These are phyloP conservation scores for Schizaphis graminum DNA, from an alignment of 2,888 invertebrate species.

Conservation along the genomic window DNA sequence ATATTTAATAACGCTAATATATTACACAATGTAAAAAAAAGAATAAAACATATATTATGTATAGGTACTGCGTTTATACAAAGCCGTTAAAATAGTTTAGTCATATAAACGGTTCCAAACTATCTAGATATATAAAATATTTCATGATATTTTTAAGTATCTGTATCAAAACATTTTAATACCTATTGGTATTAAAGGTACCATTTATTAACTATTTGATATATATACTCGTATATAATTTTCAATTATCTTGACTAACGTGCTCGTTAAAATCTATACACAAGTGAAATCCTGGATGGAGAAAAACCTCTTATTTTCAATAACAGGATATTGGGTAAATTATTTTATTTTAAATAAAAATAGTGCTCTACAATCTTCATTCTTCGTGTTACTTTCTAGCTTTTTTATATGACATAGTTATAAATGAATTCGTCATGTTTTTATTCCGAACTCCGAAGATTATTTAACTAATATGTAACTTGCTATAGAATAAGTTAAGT, in stretches of 20 bases:
- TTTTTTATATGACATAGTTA: background rate
- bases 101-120: background rate
- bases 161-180: too few species aligned
- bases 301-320: background rate
- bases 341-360: background rate
- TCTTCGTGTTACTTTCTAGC: background rate
- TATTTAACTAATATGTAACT: background rate
- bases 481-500: background rate
- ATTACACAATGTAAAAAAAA: too few species aligned
- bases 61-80: background rate
- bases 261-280: background rate
- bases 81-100: background rate
- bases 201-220: background rate
- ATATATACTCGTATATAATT: background rate
- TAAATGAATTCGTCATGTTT: background rate
- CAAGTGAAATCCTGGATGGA: background rate
- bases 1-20: background rate
- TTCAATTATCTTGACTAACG: background rate
- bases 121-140: background rate
- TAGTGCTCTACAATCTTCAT: background rate
- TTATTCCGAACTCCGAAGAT: background rate
- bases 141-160: too few species aligned
- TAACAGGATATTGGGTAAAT: background rate
- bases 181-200: background rate
- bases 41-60: background rate